Conservation (phyloP, 1,140 invertebrate genomes). For the Brachionus paranguensis region DNA sequence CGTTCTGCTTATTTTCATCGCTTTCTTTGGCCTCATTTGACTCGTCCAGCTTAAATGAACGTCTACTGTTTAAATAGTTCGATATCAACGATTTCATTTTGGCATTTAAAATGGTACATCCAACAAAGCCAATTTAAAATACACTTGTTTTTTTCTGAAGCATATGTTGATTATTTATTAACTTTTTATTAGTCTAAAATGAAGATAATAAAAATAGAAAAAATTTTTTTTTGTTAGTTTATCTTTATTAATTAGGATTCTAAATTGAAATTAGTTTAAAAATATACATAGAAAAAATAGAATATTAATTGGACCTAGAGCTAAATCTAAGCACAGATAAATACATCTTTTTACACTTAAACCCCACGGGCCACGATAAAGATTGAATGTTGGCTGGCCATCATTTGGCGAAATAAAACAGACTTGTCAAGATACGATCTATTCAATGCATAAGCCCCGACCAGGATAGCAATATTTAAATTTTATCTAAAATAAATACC, state of each 20-base stretch:
- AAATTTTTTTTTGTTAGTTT: background rate
- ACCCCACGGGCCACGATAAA: background rate
- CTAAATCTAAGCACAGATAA: background rate
- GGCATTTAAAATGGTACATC: background rate
- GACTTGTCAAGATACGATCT: slow-evolving; percentile 9
- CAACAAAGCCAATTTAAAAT: background rate
- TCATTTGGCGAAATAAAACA: background rate
- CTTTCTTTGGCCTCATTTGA: background rate
- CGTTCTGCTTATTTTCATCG: slow-evolving; percentile 1
- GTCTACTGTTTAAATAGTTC: slow-evolving; percentile 36
- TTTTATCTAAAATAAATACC: background rate
- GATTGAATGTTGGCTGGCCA: background rate
- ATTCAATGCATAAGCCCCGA: background rate
- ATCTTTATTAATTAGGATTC: slow-evolving; percentile 17
- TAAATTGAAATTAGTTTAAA: slow-evolving; percentile 1
- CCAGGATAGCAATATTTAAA: slow-evolving; percentile 10
- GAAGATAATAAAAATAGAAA: background rate
- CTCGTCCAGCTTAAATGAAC: slow-evolving; percentile 8
- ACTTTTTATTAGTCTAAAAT: slow-evolving; percentile 5
- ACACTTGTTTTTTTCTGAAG: background rate
- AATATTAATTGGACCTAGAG: background rate
- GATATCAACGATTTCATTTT: slow-evolving; percentile 30
- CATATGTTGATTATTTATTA: slow-evolving; percentile 10
- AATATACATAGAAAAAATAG: background rate
- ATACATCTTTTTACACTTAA: background rate